Conservation (phyloP, 2,888 invertebrate genomes). For the Leptinotarsa juncta region DNA sequence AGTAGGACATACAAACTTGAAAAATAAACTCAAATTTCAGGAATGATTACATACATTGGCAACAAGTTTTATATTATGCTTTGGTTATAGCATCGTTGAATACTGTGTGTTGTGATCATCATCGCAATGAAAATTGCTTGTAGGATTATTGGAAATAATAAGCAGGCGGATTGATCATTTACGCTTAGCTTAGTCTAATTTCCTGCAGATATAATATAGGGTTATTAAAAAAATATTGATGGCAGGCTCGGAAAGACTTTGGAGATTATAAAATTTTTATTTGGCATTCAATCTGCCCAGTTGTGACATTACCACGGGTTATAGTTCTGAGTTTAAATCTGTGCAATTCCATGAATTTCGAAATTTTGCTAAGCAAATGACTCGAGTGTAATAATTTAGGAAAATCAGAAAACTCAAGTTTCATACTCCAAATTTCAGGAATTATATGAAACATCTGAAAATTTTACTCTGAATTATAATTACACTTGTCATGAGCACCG, state of each 20-base stretch:
- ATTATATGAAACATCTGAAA: too few relatives aligned
- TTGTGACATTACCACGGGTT: too few relatives aligned
- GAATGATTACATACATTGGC: neutral
- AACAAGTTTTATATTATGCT: neutral
- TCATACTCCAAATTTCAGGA: too few relatives aligned
- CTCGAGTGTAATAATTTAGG: too few relatives aligned
- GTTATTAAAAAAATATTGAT: slow-evolving; percentile 7
- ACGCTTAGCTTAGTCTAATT: slow-evolving; percentile 4
- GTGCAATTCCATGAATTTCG: too few relatives aligned
- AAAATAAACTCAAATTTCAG: slow-evolving; percentile 40
- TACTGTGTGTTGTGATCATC: neutral
- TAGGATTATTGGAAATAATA: neutral
- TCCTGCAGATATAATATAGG: neutral
- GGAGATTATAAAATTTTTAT: neutral
- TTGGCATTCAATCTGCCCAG: too few relatives aligned
- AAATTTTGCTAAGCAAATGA: too few relatives aligned
- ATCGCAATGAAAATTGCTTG: slow-evolving; percentile 3
- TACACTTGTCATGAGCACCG: too few relatives aligned
- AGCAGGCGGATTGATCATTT: neutral
- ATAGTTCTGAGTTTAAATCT: too few relatives aligned
- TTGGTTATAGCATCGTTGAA: neutral
- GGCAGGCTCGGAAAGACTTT: slow-evolving; percentile 1
- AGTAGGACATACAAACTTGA: slow-evolving; percentile 25
- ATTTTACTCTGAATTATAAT: too few relatives aligned
- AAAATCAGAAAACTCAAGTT: too few relatives aligned